phyloP scores from a whole-genome alignment of 2,797 vertebrate genomes.

The Anas bahamensis region DNA sequence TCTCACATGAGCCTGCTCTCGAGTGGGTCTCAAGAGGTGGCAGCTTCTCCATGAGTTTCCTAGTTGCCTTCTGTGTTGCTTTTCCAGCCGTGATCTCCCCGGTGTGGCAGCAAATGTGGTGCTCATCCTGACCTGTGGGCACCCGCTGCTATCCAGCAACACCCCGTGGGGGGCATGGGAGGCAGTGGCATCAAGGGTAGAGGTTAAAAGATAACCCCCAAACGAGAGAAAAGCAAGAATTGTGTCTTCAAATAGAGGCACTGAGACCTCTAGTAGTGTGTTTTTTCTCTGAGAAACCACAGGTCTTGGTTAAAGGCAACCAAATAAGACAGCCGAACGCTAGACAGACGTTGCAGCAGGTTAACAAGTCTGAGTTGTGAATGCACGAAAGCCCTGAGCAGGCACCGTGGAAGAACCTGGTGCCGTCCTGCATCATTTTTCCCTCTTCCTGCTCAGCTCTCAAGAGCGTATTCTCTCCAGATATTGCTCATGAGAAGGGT shows the following conservation, averaged over 20 bases:
- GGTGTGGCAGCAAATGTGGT: rapidly evolving
- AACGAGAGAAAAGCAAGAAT: not conserved
- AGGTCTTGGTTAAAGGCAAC: not conserved
- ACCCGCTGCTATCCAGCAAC: not conserved
- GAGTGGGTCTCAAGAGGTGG: rapidly evolving
- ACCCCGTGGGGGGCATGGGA: not conserved
- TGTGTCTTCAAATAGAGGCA: rapidly evolving
- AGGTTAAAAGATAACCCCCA: not conserved
- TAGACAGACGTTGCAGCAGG: not conserved
- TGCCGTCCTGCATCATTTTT: not conserved
- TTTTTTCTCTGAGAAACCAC: not conserved
- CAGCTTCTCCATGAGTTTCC: not conserved
- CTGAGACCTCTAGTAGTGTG: not conserved
- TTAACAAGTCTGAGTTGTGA: not conserved
- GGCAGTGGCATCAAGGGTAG: rapidly evolving
- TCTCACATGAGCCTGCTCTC: not conserved
- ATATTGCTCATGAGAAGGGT: not conserved
- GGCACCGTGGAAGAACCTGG: not conserved
- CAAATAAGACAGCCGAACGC: no score
- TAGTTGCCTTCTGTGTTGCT: not conserved
- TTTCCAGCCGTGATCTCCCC: not conserved
- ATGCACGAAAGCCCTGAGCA: not conserved
- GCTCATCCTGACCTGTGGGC: rapidly evolving
- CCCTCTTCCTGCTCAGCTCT: not conserved
- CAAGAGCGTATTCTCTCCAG: not conserved